These are phyloP conservation scores for Quiscalus mexicanus DNA, from an alignment of 2,113 vertebrate species.

Conservation along the genomic window DNA sequence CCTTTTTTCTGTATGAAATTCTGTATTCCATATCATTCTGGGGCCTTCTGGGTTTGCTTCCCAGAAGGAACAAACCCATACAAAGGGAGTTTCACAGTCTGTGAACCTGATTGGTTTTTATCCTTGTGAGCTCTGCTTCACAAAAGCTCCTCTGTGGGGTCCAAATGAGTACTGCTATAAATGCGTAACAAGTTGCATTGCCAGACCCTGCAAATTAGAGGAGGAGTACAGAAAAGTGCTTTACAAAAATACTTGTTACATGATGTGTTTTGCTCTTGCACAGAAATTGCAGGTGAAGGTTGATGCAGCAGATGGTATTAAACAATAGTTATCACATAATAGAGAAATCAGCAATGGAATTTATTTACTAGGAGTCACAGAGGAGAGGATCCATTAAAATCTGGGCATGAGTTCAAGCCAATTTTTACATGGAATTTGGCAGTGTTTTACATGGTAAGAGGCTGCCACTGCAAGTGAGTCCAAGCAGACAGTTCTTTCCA, in stretches of 20 bases:
- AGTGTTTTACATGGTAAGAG: background rate
- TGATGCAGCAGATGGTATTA: background rate
- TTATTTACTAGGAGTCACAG: background rate
- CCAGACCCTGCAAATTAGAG: background rate
- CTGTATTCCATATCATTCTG: background rate
- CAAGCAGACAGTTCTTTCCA: background rate
- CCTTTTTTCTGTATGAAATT: background rate
- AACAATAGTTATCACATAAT: background rate
- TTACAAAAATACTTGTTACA: background rate
- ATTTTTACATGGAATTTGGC: background rate
- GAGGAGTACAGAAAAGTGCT: background rate
- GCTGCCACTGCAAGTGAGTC: background rate
- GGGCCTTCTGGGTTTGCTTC: background rate
- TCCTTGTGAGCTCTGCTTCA: background rate
- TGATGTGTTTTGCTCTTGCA: background rate
- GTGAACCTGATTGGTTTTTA: background rate
- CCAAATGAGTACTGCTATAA: background rate
- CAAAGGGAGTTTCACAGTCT: background rate
- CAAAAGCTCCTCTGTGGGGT: background rate
- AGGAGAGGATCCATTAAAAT: background rate
- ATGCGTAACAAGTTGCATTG: background rate
- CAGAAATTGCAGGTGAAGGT: background rate
- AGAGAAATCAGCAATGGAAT: background rate
- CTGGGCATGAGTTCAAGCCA: background rate
- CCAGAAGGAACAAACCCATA: background rate